Evolutionary conservation across 2,888 invertebrate species (phyloP), one percentile per base, ranked within the genome.

Genomic region (Spialia ferax): DNA sequence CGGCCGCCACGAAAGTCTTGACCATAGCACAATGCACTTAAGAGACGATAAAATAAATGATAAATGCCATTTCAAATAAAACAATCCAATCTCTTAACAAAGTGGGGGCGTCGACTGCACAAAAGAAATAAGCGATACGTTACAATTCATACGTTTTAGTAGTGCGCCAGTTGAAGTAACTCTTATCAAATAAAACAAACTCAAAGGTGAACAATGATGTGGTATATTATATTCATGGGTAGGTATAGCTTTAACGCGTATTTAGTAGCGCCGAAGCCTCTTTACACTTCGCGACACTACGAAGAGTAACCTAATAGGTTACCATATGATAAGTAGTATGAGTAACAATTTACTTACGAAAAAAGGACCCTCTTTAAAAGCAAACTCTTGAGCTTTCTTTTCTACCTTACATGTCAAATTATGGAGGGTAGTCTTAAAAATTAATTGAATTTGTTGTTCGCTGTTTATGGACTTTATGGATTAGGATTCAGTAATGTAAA

Each of bases 161-260:
- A 81, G 83, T 75, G 74, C 70, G 72, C 77, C 79, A 83, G 79
- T 81, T 90, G 83, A 85, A 91, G 89, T 87, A 84, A 82, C 87
- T 91, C 90, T 93, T 92, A 93, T 92, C 92, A 82, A 81, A 83
- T 83, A 86, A 86, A 88, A 91, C 89, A 89, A 87, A 92, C 89
- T 82, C 81, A 86, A 80, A 81, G 81, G 85, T 89, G 90, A 92
- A 93, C 92, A 93, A 93, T 91, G 87, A 88, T 80, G 83, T 80
- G 82, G 79, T 85, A 82, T 84, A 22, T 79, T 84, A 82, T 84
- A 26, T 23, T n/a, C 15, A 13, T 26, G 5, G 8, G 56, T 56
- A 81, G 81, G 84, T 86, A 85, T 26, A 59, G 65, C 82, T 80
- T 84, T 83, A 83, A 84, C 81, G 78, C 79, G 79, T 79, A 78